Base-by-base conservation (phyloP, 2,888 invertebrate genomes). In the Lysandra coridon region DNA sequence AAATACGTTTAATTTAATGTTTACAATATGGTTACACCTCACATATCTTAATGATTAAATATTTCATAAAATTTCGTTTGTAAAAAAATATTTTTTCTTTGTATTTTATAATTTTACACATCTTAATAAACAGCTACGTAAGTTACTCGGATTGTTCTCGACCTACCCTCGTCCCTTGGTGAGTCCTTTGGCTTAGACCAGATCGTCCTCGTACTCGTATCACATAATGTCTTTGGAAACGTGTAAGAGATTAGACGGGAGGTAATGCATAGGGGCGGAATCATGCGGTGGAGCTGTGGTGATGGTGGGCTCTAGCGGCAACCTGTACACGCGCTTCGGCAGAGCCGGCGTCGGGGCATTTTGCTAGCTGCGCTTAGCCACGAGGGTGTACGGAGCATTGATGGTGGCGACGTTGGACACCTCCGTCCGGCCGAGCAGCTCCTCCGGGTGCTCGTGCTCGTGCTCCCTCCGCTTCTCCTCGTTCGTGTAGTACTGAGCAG, bases 401-500 rank as follows among this genome's bases (percentile, higher is more conserved):
- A 92, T 93, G 79, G 93, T 92, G 4, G 93, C 91, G 62, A 94
- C 92, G 81, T 86, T 90, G 40, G 90, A 90, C 49, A 91, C 83
- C 83, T 93, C 91, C 0, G 90, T 88, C 73, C 88, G 88, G 1
- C 87, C 87, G 14, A 92, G 84, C 79, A 91, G 84, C 81, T 93
- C 92, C 1, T 92, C 93, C 0, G 93, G 93, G 78, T 92, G 92
- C 0, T 93, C 92, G 78, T 88, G 91, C 78, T 89, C 90, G 76
- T 88, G 92, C 82, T 92, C 91, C 7, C 90, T 87, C 1, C 92
- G 87, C 82, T 96, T 96, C 87, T 97, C 97, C 89, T 97, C 97
- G 86, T 97, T 96, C 12, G 97, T 98, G 88, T 97, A 97, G 90
- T 98, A 98, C 76, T 96, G 96, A 4, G 96, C 96, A 4, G 96